Conservation (phyloP, 2,888 invertebrate species). For the Amphimallon solstitiale region DNA sequence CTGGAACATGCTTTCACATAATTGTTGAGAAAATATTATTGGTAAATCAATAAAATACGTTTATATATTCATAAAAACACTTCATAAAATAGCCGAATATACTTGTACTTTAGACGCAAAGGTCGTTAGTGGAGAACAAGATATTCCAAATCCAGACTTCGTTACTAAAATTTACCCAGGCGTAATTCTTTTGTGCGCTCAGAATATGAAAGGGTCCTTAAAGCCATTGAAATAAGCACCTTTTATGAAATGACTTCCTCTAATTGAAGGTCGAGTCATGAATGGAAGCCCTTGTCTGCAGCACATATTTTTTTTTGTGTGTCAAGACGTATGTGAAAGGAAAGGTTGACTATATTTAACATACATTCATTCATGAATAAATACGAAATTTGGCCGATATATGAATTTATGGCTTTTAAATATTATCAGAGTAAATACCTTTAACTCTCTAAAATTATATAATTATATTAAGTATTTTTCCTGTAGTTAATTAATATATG, state of each 20-base stretch:
- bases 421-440: no score
- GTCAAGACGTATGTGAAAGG: constrained; percentile 27
- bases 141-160: constrained; percentile 25
- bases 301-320: constrained; percentile 17
- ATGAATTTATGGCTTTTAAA: no score
- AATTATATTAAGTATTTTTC: no score
- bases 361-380: not conserved
- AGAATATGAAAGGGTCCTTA: constrained; percentile 33
- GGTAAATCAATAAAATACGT: no score
- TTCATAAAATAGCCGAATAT: no score
- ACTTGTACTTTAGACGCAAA: not conserved
- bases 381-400: not conserved
- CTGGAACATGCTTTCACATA: no score
- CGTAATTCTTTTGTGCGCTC: constrained; percentile 38
- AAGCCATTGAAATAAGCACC: constrained; percentile 26
- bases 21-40: no score
- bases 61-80: no score
- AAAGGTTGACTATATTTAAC: constrained; percentile 22
- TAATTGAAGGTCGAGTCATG: constrained; percentile 34
- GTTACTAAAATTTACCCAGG: constrained; percentile 39
- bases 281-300: constrained; percentile 17
- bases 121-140: constrained; percentile 14
- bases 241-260: constrained; percentile 36
- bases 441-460: no score
- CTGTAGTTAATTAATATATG: no score